These are phyloP conservation scores for Agrotis exclamationis DNA, from an alignment of 2,888 invertebrate genomes.

Conservation along the genomic window DNA sequence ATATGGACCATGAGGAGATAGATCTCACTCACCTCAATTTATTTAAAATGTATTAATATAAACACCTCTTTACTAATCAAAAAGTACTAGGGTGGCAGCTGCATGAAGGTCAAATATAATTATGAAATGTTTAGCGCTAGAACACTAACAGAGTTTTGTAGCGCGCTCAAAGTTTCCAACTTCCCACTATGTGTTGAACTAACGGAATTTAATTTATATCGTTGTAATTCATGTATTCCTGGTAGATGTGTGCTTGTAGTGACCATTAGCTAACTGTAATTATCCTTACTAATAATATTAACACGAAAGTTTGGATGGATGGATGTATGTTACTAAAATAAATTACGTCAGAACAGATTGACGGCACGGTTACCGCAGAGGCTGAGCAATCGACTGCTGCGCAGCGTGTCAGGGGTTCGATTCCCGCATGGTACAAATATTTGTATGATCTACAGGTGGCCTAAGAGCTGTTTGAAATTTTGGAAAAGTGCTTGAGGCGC, in stretches of 20 bases:
- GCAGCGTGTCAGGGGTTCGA: too few relatives aligned
- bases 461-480: too few relatives aligned
- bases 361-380: too few relatives aligned
- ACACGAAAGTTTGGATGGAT: too few relatives aligned
- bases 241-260: constrained; percentile 27
- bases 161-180: constrained; percentile 56
- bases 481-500: too few relatives aligned
- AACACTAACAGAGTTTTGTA: constrained; percentile 59
- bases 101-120: constrained; percentile 59
- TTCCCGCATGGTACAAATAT: too few relatives aligned
- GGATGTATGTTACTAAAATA: too few relatives aligned
- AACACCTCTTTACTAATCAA: constrained; percentile 29
- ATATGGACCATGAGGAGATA: too few relatives aligned
- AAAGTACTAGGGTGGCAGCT: constrained; percentile 33
- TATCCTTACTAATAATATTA: not conserved
- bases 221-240: constrained; percentile 59
- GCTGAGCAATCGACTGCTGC: too few relatives aligned
- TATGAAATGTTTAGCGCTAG: constrained; percentile 53
- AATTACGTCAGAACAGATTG: too few relatives aligned
- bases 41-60: not conserved
- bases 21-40: too few relatives aligned
- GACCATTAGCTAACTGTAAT: not conserved
- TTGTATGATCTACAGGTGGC: too few relatives aligned
- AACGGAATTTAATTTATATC: constrained; percentile 56
- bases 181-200: constrained; percentile 48